phyloP scores from a whole-genome alignment of 2,888 invertebrate genomes.

The Mayetiola destructor region DNA sequence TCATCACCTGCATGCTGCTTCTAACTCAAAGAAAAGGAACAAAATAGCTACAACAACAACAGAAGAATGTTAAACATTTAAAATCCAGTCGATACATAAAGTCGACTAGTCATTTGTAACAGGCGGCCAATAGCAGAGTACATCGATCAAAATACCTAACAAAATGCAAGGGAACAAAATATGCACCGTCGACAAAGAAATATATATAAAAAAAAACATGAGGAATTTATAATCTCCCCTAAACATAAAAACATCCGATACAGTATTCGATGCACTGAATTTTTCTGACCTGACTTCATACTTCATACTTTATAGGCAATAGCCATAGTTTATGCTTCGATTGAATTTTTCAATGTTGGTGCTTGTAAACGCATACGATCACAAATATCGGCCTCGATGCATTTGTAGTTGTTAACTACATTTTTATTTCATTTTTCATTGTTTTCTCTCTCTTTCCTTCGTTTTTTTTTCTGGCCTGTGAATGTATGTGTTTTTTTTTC shows the following conservation, averaged over 20 bases:
- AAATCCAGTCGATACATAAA: too few species aligned
- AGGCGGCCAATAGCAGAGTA: too few species aligned
- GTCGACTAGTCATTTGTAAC: too few species aligned
- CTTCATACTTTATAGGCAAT: background rate
- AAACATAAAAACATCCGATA: background rate
- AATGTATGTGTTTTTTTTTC: too few species aligned
- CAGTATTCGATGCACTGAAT: background rate
- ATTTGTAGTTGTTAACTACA: background rate
- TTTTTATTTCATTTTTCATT: too few species aligned
- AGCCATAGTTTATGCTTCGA: background rate
- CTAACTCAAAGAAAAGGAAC: too few species aligned
- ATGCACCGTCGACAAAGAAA: background rate
- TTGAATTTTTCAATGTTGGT: too few species aligned
- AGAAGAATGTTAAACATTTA: too few species aligned
- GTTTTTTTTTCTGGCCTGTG: too few species aligned
- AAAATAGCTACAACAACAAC: too few species aligned
- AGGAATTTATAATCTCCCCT: conserved; percentile 3
- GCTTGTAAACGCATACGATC: conserved; percentile 3
- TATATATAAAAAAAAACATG: background rate
- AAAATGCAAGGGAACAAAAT: too few species aligned
- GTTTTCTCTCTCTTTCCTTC: too few species aligned
- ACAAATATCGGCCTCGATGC: background rate
- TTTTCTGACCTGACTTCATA: background rate
- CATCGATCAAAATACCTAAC: background rate
- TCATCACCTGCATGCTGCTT: conserved; percentile 8